Evolutionary conservation across 2,113 vertebrate species (phyloP).

Genomic region (Eurypyga helias): DNA sequence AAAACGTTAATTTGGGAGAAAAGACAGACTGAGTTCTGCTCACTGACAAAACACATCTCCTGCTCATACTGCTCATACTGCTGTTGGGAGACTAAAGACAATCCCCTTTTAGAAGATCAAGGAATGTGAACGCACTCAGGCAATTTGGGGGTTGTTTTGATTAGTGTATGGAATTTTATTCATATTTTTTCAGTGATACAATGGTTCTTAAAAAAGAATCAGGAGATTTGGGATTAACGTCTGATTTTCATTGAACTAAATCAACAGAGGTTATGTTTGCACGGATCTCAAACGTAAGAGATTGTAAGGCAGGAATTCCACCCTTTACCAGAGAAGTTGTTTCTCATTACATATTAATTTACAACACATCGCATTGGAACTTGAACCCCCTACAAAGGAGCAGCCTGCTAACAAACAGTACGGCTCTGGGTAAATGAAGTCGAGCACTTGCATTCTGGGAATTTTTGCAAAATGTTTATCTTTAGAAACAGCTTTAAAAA

Average conservation of each 20-base stretch:
- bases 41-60: background rate
- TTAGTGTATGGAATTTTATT: background rate
- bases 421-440: background rate
- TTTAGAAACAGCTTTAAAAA: constrained; percentile 13
- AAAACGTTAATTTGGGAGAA: background rate
- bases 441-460: constrained; percentile 16
- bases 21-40: background rate
- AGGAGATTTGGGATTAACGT: background rate
- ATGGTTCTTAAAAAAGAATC: background rate
- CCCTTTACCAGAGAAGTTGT: background rate
- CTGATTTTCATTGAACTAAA: background rate
- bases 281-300: background rate
- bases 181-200: background rate
- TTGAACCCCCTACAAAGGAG: background rate
- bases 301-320: background rate
- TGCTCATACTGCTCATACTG: background rate
- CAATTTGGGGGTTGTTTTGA: background rate
- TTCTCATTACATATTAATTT: background rate
- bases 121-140: background rate
- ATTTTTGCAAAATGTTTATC: constrained; percentile 35
- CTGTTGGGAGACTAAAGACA: background rate
- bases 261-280: background rate
- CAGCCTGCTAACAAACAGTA: background rate
- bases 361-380: background rate
- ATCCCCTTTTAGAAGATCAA: background rate